Base-by-base conservation (phyloP, 2,113 vertebrate genomes). In the Centropus bengalensis region DNA sequence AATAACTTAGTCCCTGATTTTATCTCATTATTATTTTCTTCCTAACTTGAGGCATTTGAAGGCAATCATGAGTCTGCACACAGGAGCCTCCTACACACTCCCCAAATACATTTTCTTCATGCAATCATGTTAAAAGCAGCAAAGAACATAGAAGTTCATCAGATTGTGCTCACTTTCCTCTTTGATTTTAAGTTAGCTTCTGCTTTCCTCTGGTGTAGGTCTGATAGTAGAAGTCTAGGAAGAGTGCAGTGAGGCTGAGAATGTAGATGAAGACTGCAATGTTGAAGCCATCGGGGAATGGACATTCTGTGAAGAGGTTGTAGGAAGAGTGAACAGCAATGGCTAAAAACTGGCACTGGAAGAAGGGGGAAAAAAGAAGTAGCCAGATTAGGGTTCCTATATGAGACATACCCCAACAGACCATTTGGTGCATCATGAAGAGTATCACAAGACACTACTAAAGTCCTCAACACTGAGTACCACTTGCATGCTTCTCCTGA, bases 261-360 rank as follows among this genome's bases (percentile, higher is more conserved):
- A 95, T 87, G 86, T 97, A 98, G 51, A 94, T 92, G 87, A 97
- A 88, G 47, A 97, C 92, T 2, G 97, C 64, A 1, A 21, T 8
- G 60, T 97, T 98, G 96, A 98, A 97, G 42, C 88, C 89, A 71
- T 97, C 95, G 0, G 97, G 97, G 84, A 98, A 98, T 0, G 86
- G 83, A 36, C 97, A 97, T 83, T 98, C 97, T 14, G 97, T 94
- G 73, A 97, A 97, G 91, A 98, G 95, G 81, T 91, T 97, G 97
- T 96, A 98, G 74, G 91, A 93, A 49, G 97, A 97, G 93, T 97
- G 97, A 77, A 95, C 71, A 54, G 97, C 97, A 73, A 98, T 95
- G 18, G 96, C 96, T 90, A 96, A 81, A 94, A 98, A 97, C 96
- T 98, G 98, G 87, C 97, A 49, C 98, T 99, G 96, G 40, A 93